phyloP scores from a whole-genome alignment of 1,140 invertebrate species.

The Grapholita molesta region DNA sequence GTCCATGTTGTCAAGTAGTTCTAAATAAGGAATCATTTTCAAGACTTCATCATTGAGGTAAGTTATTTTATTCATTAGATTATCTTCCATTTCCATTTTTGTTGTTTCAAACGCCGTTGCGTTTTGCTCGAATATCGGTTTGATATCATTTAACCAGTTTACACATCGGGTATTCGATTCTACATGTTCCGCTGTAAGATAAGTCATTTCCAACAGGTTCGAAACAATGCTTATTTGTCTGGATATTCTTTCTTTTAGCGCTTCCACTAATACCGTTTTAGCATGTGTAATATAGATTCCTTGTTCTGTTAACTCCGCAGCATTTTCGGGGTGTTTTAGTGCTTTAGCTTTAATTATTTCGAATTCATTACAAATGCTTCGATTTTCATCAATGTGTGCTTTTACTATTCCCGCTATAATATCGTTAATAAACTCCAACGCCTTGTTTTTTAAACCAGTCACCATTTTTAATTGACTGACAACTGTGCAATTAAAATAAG shows the following conservation, averaged over 20 bases:
- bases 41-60: conserved; percentile 84
- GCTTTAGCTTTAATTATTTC: conserved; percentile 80
- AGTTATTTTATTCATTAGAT: conserved; percentile 82
- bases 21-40: conserved; percentile 84
- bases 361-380: conserved; percentile 82
- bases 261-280: conserved; percentile 80
- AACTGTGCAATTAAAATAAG: conserved; percentile 79
- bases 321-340: conserved; percentile 82
- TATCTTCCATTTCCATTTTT: conserved; percentile 90
- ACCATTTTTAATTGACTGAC: conserved; percentile 65
- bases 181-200: conserved; percentile 83
- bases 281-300: conserved; percentile 83
- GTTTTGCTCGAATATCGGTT: conserved; percentile 85
- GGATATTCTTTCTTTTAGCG: conserved; percentile 81
- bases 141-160: conserved; percentile 85
- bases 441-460: conserved; percentile 60
- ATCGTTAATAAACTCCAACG: conserved; percentile 61
- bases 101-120: conserved; percentile 86
- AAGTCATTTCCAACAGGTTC: conserved; percentile 83
- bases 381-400: conserved; percentile 73
- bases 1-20: conserved; percentile 84
- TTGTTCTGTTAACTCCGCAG: conserved; percentile 85
- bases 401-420: conserved; percentile 66
- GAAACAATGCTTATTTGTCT: conserved; percentile 81
- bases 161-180: conserved; percentile 83